Base-by-base conservation (phyloP, 2,113 vertebrate species). In the Lanius ludovicianus region DNA sequence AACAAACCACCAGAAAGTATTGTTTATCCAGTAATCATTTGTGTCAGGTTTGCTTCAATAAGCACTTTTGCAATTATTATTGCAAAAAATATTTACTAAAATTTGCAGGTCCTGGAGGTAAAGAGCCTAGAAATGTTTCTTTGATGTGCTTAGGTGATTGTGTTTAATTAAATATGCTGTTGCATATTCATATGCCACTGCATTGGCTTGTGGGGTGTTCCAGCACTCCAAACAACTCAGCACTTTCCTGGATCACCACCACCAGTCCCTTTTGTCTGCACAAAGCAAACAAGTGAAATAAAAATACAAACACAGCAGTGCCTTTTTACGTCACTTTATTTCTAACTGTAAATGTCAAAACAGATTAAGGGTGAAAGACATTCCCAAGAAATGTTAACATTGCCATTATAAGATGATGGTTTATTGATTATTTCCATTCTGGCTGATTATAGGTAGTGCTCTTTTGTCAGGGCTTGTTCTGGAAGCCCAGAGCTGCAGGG, bases 311-410 rank as follows among this genome's bases (percentile, higher is more conserved):
- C 39, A 64, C 6, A 91, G 73, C 65, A 75, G 52, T 53, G 42
- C 87, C 77, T 91, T 87, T 94, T 62, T 92, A 60, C 13, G 27
- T 97, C 87, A 96, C 55, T 74, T 91, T 68, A 73, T 74, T 96
- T 95, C 81, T 84, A 33, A 83, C 79, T 88, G 88, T 71, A 91
- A 90, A 78, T 94, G 92, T 89, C 87, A 90, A 89, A 89, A 78
- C 74, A 95, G 89, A 90, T 94, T 92, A 94, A 92, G 55, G 67
- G 57, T 65, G 69, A 84, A 90, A 87, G 79, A 70, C 60, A 13
- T 79, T 77, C 63, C 91, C 56, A 68, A 91, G 94, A 85, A 80
- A 90, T 73, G 78, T 65, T 93, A 96, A 73, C 55, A 15, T 91
- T 91, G 73, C 70, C 47, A 21, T 91, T 93, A n/a, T 49, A 79